phyloP scores from a whole-genome alignment of 2,113 vertebrate species.

The Channa argus region DNA sequence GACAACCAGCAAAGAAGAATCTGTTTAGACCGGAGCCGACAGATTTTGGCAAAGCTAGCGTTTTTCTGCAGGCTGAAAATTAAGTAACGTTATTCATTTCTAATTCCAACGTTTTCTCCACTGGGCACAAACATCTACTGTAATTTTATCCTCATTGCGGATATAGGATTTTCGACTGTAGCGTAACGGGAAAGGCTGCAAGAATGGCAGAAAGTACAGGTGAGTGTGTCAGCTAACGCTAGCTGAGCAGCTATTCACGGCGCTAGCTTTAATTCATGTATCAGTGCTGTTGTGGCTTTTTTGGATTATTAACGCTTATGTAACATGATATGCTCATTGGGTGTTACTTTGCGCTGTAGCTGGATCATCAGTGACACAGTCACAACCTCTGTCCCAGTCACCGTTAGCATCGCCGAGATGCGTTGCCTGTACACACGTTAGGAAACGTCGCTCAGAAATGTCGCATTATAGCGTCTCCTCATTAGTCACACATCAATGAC shows the following conservation, averaged over 20 bases:
- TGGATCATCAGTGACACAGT: not conserved
- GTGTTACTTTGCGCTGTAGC: not conserved
- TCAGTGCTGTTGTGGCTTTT: no score
- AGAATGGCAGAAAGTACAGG: slow-evolving; percentile 74
- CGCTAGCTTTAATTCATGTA: no score
- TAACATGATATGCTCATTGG: no score
- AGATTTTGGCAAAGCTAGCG: not conserved
- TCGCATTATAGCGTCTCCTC: not conserved
- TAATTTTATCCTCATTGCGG: not conserved
- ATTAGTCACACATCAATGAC: no score
- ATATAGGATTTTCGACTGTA: not conserved
- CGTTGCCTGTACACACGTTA: not conserved
- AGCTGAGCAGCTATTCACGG: slow-evolving; percentile 32
- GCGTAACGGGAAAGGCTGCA: not conserved
- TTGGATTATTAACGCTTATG: no score
- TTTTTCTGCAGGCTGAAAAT: no score
- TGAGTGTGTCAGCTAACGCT: slow-evolving; percentile 60
- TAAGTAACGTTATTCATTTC: no score
- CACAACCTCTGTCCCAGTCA: not conserved
- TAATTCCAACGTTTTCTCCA: not conserved
- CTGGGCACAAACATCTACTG: not conserved
- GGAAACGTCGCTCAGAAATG: not conserved
- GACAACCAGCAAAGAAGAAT: slow-evolving; percentile 42
- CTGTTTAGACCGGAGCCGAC: slow-evolving; percentile 27
- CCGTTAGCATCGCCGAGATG: slow-evolving; percentile 29